phyloP scores from a whole-genome alignment of 2,797 vertebrate genomes.

The Odontamblyopus lacepedii region DNA sequence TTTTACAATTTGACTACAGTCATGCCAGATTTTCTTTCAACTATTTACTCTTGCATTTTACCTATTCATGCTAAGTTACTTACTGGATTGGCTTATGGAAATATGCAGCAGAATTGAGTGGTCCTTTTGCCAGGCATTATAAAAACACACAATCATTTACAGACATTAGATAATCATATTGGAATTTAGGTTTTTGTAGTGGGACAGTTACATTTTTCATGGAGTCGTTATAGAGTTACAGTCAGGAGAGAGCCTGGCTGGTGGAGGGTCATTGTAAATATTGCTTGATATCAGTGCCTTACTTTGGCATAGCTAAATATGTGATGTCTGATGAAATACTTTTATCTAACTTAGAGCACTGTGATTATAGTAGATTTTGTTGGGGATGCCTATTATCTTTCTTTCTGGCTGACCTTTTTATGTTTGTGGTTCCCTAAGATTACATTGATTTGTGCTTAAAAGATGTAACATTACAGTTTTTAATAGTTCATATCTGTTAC shows the following conservation, averaged over 20 bases:
- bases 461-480: conserved; percentile 14
- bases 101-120: conserved; percentile 46
- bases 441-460: conserved; percentile 31
- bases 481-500: not conserved
- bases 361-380: conserved; percentile 32
- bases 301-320: conserved; percentile 32
- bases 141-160: conserved; percentile 45
- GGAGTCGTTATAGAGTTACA: conserved; percentile 51
- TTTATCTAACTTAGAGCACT: conserved; percentile 75
- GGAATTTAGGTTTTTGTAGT: conserved; percentile 68
- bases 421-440: conserved; percentile 19
- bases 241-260: conserved; percentile 31
- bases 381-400: conserved; percentile 35
- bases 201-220: conserved; percentile 46
- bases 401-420: conserved; percentile 30
- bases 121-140: conserved; percentile 57
- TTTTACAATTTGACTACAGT: not conserved
- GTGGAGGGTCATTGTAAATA: conserved; percentile 38
- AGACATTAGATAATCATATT: conserved; percentile 69
- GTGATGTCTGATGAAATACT: conserved; percentile 52
- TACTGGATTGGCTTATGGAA: conserved; percentile 55
- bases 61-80: conserved; percentile 38
- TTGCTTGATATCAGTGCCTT: conserved; percentile 36
- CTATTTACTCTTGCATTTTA: conserved; percentile 33
- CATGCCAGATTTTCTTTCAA: not conserved